Conservation (phyloP, 1,140 invertebrate genomes). For the Pectinophora gossypiella region DNA sequence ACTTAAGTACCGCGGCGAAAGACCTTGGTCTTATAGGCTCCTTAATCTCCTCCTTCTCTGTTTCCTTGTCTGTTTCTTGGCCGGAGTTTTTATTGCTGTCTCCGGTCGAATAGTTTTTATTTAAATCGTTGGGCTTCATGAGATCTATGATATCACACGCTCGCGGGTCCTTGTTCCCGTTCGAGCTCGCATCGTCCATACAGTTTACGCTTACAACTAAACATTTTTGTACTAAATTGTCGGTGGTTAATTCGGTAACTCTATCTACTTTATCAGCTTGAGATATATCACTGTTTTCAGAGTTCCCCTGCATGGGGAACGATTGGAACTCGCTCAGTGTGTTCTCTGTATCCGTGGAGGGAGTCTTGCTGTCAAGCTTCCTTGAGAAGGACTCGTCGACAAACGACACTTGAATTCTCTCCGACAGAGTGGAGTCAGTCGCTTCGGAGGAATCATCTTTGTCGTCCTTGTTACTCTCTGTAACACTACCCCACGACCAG, state of each 20-base stretch:
- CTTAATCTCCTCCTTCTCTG: slow-evolving; percentile 27
- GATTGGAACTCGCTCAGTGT: slow-evolving; percentile 63
- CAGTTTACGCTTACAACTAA: slow-evolving; percentile 63
- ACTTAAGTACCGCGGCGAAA: slow-evolving; percentile 58
- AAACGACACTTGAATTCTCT: slow-evolving; percentile 60
- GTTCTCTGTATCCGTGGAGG: slow-evolving; percentile 63
- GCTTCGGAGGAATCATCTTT: slow-evolving; percentile 43
- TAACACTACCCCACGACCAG: slow-evolving; percentile 64
- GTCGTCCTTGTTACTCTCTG: slow-evolving; percentile 48
- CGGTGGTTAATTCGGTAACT: slow-evolving; percentile 66
- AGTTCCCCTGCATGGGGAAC: slow-evolving; percentile 22
- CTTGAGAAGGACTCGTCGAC: slow-evolving; percentile 64
- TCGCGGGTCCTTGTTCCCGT: slow-evolving; percentile 25
- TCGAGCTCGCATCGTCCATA: slow-evolving; percentile 29
- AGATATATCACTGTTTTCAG: slow-evolving; percentile 1
- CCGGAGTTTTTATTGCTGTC: slow-evolving; percentile 16
- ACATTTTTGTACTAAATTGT: slow-evolving; percentile 71
- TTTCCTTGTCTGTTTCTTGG: slow-evolving; percentile 16
- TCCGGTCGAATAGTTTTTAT: slow-evolving; percentile 32
- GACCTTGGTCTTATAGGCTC: slow-evolving; percentile 40
- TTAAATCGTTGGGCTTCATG: slow-evolving; percentile 56
- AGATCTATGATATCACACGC: slow-evolving; percentile 57
- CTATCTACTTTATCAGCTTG: slow-evolving; percentile 18
- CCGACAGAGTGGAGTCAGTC: slow-evolving; percentile 59
- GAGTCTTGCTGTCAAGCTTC: slow-evolving; percentile 65